Conservation (phyloP, 2,113 vertebrate genomes). For the Fulica atra region DNA sequence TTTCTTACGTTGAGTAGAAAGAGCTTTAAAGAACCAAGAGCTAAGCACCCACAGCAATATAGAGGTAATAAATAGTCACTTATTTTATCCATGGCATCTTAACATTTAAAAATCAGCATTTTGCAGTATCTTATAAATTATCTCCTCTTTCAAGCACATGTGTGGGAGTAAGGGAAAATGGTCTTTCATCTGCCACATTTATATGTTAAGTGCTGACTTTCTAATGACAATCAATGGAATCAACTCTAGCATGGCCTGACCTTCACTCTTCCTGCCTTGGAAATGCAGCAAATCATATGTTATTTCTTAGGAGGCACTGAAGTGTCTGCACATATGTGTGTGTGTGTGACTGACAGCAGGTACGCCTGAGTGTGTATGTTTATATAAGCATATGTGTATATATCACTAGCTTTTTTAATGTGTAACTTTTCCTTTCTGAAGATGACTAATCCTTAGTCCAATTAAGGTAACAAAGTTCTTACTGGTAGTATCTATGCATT, state of each 20-base stretch:
- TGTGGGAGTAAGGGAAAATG: not conserved
- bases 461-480: not conserved
- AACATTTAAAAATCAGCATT: slow-evolving; percentile 20
- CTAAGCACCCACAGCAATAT: not conserved
- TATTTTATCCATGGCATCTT: not conserved
- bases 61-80: not conserved
- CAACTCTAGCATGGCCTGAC: not conserved
- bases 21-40: not conserved
- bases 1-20: not conserved
- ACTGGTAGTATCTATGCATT: not conserved
- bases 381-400: not conserved
- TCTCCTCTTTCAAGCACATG: not conserved
- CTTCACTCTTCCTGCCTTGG: not conserved
- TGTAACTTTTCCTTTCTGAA: not conserved
- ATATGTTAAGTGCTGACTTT: not conserved
- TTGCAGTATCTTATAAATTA: not conserved
- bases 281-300: not conserved
- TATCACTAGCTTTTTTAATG: not conserved
- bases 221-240: not conserved
- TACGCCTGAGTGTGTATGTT: not conserved
- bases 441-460: not conserved
- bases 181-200: not conserved
- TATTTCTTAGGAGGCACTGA: not conserved
- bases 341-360: not conserved
- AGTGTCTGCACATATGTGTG: not conserved